These are phyloP conservation scores for Kuschelorhynchus macadamiae DNA, from an alignment of 2,888 invertebrate genomes.

Conservation along the genomic window DNA sequence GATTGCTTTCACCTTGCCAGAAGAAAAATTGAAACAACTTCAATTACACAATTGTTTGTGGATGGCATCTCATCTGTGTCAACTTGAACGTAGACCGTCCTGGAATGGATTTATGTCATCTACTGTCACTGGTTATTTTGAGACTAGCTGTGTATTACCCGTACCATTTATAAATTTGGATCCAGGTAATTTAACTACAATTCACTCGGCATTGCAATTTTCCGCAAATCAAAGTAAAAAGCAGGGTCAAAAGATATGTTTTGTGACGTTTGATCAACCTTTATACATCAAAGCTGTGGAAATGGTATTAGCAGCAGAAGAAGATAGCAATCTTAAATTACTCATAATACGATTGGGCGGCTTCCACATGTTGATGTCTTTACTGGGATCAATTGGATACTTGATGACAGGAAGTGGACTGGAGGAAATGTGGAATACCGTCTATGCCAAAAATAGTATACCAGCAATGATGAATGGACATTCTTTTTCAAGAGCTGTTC, in stretches of 20 bases:
- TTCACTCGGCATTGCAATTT: background rate
- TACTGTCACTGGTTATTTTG: background rate
- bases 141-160: background rate
- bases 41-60: background rate
- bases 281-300: constrained; percentile 9
- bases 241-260: constrained; percentile 4
- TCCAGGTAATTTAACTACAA: constrained; percentile 3
- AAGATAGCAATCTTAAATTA: constrained; percentile 8
- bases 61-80: too few species aligned
- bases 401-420: constrained; percentile 63
- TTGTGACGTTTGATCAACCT: constrained; percentile 11
- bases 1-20: background rate
- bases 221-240: background rate
- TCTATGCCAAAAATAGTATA: constrained; percentile 57
- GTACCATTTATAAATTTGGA: background rate
- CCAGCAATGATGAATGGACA: constrained; percentile 60
- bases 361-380: constrained; percentile 64
- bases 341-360: constrained; percentile 25
- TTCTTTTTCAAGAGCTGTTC: constrained; percentile 49
- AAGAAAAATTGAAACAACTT: background rate
- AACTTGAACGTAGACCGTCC: background rate
- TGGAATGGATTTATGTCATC: background rate
- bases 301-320: constrained; percentile 11
- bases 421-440: constrained; percentile 51
- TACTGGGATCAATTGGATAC: constrained; percentile 60